Percentiles rank a stretch among this genome's conserved stretches.
phyloP scores from a whole-genome alignment of 2,113 vertebrate genomes.

The Ondatra zibethicus region DNA sequence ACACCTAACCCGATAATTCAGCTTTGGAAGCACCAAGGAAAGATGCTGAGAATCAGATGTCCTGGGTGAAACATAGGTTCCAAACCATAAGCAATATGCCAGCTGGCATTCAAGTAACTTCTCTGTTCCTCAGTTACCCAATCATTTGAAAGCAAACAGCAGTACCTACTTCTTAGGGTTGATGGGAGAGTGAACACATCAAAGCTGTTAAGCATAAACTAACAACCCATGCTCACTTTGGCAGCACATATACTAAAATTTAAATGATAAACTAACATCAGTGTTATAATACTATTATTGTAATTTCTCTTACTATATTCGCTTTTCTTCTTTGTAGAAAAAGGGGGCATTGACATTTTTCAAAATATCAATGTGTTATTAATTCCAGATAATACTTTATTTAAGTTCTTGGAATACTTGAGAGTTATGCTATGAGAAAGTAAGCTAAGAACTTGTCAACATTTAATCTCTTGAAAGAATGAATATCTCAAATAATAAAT shows the following conservation, averaged over 20 bases:
- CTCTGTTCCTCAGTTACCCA: background rate
- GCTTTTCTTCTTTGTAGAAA: background rate
- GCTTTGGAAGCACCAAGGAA: background rate
- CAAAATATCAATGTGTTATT: background rate
- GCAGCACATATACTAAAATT: too few species aligned
- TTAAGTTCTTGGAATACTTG: background rate
- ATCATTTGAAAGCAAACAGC: background rate
- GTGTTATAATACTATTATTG: background rate
- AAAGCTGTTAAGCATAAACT: background rate
- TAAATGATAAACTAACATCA: background rate
- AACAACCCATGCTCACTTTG: too few species aligned
- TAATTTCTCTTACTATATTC: background rate
- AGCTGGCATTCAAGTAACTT: background rate
- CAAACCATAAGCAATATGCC: background rate
- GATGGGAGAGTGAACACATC: background rate
- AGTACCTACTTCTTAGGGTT: background rate
- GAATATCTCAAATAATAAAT: background rate
- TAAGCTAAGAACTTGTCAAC: conserved; percentile 29
- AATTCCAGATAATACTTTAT: background rate
- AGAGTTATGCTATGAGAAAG: background rate
- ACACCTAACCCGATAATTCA: background rate
- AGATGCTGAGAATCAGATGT: background rate
- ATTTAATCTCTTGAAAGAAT: background rate
- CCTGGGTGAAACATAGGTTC: background rate
- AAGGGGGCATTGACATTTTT: background rate